These are phyloP conservation scores for Belgica antarctica DNA, from an alignment of 2,888 invertebrate genomes.

Conservation along the genomic window DNA sequence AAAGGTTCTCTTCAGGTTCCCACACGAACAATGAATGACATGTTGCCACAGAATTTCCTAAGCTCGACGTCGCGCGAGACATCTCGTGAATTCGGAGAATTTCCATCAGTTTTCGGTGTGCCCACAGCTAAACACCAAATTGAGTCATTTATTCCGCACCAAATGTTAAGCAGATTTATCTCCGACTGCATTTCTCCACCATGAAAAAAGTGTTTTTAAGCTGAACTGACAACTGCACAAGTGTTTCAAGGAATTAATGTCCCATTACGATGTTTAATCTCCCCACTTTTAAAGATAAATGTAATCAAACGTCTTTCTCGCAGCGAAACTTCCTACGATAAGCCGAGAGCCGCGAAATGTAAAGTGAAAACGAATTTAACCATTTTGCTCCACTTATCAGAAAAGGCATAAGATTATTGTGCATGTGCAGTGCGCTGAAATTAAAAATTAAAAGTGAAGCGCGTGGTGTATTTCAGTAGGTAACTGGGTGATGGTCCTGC, in stretches of 20 bases:
- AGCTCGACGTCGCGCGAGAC: background rate
- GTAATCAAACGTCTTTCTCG: too few species aligned
- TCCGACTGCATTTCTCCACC: background rate
- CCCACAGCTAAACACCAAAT: background rate
- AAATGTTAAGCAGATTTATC: constrained; percentile 19
- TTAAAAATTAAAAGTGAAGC: constrained; percentile 18
- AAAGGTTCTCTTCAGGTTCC: background rate
- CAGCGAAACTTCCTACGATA: too few species aligned
- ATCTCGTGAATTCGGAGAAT: background rate
- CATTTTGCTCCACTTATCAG: constrained; percentile 14
- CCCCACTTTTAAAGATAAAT: background rate
- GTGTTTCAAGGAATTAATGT: background rate
- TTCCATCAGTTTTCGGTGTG: background rate
- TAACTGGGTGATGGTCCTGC: constrained; percentile 1
- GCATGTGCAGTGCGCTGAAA: background rate
- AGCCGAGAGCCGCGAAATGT: background rate
- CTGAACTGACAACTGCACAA: constrained; percentile 16
- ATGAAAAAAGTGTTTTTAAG: background rate
- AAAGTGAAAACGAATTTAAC: constrained; percentile 17
- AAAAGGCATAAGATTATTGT: background rate
- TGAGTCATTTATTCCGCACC: constrained; percentile 19
- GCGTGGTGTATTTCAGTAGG: background rate
- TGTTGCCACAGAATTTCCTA: background rate
- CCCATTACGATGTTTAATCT: background rate
- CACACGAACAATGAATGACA: constrained; percentile 12